These are phyloP conservation scores for Oreochromis mossambicus DNA, from an alignment of 2,797 vertebrate genomes.

Conservation along the genomic window DNA sequence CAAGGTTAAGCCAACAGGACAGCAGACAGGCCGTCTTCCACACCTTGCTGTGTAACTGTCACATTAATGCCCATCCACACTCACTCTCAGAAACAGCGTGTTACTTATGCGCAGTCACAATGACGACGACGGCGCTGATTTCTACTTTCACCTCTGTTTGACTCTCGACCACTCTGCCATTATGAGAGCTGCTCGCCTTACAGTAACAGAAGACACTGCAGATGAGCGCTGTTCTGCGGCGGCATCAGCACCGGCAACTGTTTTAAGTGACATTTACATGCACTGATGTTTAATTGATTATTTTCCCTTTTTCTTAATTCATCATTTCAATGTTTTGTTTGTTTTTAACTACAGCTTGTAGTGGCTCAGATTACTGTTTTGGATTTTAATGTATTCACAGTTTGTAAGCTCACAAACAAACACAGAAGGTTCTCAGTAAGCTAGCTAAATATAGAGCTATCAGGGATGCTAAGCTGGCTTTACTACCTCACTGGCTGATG, in stretches of 20 bases:
- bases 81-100: not conserved
- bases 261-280: not conserved
- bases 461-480: slow-evolving; percentile 37
- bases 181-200: slow-evolving; percentile 7
- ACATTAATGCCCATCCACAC: slow-evolving; percentile 6
- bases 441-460: slow-evolving; percentile 33
- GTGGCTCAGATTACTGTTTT: not conserved
- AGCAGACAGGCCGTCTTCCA: not conserved
- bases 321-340: not conserved
- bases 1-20: slow-evolving; percentile 58
- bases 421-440: slow-evolving; percentile 8
- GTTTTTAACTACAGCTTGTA: not conserved
- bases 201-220: not conserved
- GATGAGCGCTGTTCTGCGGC: not conserved
- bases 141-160: slow-evolving; percentile 26
- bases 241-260: not conserved
- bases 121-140: not conserved
- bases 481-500: slow-evolving; percentile 7
- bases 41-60: slow-evolving; percentile 16
- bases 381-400: not conserved
- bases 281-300: not conserved
- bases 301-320: not conserved
- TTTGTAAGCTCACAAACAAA: slow-evolving; percentile 10
- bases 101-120: not conserved
- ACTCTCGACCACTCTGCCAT: not conserved